phyloP scores from a whole-genome alignment of 2,797 vertebrate species.

The Galaxias olidus region DNA sequence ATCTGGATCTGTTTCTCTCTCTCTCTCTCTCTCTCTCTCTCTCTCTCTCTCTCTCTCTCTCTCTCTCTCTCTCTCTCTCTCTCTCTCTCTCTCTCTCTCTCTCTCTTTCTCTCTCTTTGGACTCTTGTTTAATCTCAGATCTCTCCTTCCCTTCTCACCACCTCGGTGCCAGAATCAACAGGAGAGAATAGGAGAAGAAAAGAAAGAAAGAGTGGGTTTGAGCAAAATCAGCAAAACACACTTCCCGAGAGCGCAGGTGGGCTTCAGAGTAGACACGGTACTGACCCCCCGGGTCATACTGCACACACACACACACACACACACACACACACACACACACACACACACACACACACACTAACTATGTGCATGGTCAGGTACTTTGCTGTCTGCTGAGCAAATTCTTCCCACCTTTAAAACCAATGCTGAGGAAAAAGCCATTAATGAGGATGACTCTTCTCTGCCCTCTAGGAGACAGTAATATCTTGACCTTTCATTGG shows the following conservation, averaged over 20 bases:
- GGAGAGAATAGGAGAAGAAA: constrained; percentile 39
- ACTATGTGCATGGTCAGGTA: constrained; percentile 7
- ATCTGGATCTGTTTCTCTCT: background rate
- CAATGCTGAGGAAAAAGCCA: background rate
- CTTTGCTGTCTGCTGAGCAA: constrained; percentile 19
- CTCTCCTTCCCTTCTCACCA: constrained; percentile 20
- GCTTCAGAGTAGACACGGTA: constrained; percentile 34
- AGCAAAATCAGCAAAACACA: constrained; percentile 56
- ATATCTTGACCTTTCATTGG: background rate
- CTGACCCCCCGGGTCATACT: constrained; percentile 14
- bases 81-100: constrained; percentile 10
- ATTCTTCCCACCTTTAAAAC: background rate
- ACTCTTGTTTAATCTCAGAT: constrained; percentile 37
- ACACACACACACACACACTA: background rate
- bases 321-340: background rate
- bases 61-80: constrained; percentile 23
- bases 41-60: constrained; percentile 7
- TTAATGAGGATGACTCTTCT: background rate
- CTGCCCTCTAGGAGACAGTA: background rate
- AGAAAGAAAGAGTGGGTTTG: constrained; percentile 37
- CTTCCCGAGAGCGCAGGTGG: constrained; percentile 53
- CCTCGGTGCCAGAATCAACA: constrained; percentile 45
- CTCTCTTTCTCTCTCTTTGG: background rate
- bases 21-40: background rate
- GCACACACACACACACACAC: constrained; percentile 4